Base-by-base conservation (phyloP, 35 echinoderm and acorn worm species). In the Diadema setosum region DNA sequence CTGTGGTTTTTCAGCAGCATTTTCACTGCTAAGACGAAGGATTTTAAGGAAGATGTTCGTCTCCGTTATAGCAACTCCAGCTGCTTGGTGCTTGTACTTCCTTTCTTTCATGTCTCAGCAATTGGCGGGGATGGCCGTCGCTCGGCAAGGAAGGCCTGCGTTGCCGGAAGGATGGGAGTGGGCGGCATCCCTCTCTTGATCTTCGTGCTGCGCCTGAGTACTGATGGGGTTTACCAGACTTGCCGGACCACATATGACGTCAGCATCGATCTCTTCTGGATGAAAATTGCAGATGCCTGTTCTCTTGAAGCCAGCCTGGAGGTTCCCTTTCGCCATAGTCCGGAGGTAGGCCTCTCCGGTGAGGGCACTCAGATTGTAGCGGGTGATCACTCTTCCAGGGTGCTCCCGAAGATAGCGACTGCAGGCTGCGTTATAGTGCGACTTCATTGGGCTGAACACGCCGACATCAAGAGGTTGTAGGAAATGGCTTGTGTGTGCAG, bases 401-500 rank as follows among this genome's bases (percentile, higher is more conserved):
- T 83, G 48, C 5, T 83, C 44, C 6, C 50, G 5, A 49, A 90
- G 82, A 35, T 63, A 30, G 39, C 27, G 48, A 8, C 27, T 35
- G 30, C 78, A 85, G 12, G 27, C 15, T 8, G 31, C 18, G 33
- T 82, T 39, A 42, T 74, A 87, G 2, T 46, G 5, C 4, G 26
- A 30, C 85, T 78, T 87, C 21, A 76, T 73, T 5, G 61, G 60
- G 42, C 18, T 25, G 86, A 88, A 88, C 3, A 81, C 45, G 55
- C 32, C 67, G 17, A 88, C 46, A 45, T 88, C 45, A 11, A 81
- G 46, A 27, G 50, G 67, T 34, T 88, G 86, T 12, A 88, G 25
- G 4, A 81, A 55, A 27, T 88, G 63, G 36, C 63, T 78, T 15
- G 45, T 86, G 48, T 91, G 90, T 23, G 90, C 84, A 63, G 87